Percentiles rank a stretch among this genome's conserved stretches.
Evolutionary conservation across 2,888 invertebrate genomes (phyloP).

Genomic region (Calameuta filiformis): DNA sequence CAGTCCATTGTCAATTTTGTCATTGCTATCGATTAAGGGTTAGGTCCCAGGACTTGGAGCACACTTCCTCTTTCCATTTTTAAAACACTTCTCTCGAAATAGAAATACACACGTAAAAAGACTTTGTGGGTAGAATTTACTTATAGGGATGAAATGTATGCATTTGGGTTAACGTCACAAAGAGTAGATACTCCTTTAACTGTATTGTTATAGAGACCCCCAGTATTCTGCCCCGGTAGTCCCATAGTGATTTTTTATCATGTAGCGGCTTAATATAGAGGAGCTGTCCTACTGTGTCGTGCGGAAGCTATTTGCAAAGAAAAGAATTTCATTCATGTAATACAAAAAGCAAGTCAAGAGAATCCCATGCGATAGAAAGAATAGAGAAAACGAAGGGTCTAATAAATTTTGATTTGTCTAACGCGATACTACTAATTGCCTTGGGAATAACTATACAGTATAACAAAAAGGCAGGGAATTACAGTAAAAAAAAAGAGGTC

Average conservation of each 20-base stretch:
- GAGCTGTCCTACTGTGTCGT: not conserved
- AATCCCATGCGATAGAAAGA: not conserved
- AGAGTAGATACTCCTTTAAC: not conserved
- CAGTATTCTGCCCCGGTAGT: not conserved
- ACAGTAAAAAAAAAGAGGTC: not conserved
- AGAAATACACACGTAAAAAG: not conserved
- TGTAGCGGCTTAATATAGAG: not conserved
- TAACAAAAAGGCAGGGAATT: not conserved
- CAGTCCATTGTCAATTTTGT: not conserved
- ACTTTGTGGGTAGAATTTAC: not conserved
- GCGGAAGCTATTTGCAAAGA: not conserved
- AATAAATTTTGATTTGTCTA: not conserved
- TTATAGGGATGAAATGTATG: not conserved
- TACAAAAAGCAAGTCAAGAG: not conserved
- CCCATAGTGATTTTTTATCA: not conserved
- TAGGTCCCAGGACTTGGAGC: not conserved
- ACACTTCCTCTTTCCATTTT: not conserved
- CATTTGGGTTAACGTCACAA: not conserved
- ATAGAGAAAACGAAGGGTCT: not conserved
- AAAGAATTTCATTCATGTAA: not conserved
- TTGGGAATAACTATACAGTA: not conserved
- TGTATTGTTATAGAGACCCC: not conserved
- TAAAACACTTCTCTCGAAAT: not conserved
- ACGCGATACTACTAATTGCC: not conserved
- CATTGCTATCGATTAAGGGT: not conserved